Conservation (phyloP, 2,888 invertebrate species). For the Cataglyphis albicans region DNA sequence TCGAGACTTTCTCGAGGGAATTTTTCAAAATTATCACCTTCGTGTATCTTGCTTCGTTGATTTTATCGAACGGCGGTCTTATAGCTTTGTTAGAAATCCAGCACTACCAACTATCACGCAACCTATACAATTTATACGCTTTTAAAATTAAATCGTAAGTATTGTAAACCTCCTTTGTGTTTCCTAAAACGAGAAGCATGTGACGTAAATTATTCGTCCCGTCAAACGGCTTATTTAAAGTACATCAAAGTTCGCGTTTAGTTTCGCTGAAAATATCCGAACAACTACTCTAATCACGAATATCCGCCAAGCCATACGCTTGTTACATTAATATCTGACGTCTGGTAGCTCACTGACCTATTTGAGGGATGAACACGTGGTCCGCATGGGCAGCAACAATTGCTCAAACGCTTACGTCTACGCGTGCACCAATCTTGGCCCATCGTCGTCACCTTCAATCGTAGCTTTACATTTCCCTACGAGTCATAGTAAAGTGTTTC, state of each 20-base stretch:
- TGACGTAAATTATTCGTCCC: neutral
- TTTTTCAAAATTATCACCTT: slow-evolving; percentile 33
- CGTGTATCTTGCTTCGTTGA: slow-evolving; percentile 39
- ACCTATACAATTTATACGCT: slow-evolving; percentile 30
- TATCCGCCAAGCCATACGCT: slow-evolving; percentile 19
- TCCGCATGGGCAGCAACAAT: slow-evolving; percentile 88
- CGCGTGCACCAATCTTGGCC: slow-evolving; percentile 92
- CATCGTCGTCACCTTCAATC: slow-evolving; percentile 85
- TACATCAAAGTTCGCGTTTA: slow-evolving; percentile 15
- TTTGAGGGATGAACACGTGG: slow-evolving; percentile 87
- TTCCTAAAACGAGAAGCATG: neutral
- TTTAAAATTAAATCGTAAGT: slow-evolving; percentile 27
- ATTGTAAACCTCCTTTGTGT: neutral
- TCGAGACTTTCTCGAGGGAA: neutral
- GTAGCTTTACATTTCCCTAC: slow-evolving; percentile 19
- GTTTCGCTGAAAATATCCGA: slow-evolving; percentile 33
- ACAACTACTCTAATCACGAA: slow-evolving; percentile 38
- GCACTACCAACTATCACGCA: slow-evolving; percentile 36
- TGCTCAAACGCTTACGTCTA: slow-evolving; percentile 89
- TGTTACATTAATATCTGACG: slow-evolving; percentile 58
- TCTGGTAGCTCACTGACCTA: slow-evolving; percentile 79
- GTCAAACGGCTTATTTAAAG: neutral
- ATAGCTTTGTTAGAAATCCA: slow-evolving; percentile 41
- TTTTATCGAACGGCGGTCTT: slow-evolving; percentile 52
- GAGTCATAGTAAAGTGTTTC: slow-evolving; percentile 4